These are phyloP conservation scores for Ellobium chinense DNA, from an alignment of 2,888 invertebrate genomes.

Conservation along the genomic window DNA sequence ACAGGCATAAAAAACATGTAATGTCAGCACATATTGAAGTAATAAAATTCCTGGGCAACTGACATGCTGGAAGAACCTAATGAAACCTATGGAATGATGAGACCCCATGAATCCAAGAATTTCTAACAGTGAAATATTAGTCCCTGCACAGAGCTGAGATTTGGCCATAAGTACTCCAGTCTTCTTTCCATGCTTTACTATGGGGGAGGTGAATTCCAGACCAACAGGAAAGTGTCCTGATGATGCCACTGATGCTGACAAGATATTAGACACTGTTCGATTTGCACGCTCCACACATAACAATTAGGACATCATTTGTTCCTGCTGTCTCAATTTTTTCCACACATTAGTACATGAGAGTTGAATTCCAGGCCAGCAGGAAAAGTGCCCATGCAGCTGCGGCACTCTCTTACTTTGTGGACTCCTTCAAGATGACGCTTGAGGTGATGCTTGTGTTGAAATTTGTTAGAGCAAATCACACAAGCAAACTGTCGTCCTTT, in stretches of 20 bases:
- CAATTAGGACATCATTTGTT: constrained; percentile 19
- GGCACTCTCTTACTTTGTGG: constrained; percentile 29
- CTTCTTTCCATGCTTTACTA: too few species aligned
- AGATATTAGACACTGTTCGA: not conserved
- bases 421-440: constrained; percentile 36
- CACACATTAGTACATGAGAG: constrained; percentile 37
- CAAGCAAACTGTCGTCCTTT: constrained; percentile 36
- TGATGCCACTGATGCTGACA: not conserved
- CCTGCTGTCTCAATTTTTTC: not conserved
- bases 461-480: constrained; percentile 32
- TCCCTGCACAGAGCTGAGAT: too few species aligned
- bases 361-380: constrained; percentile 17
- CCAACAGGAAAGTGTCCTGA: too few species aligned
- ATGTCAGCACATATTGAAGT: too few species aligned
- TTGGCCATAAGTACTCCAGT: too few species aligned
- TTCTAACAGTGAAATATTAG: too few species aligned
- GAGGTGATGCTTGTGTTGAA: constrained; percentile 40
- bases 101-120: too few species aligned
- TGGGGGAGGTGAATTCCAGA: too few species aligned
- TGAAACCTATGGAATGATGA: too few species aligned
- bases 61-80: too few species aligned
- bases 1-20: too few species aligned
- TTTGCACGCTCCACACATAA: not conserved
- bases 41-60: too few species aligned
- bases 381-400: constrained; percentile 15